Conservation (phyloP, 2,888 invertebrate species). For the Apotomis turbidana region DNA sequence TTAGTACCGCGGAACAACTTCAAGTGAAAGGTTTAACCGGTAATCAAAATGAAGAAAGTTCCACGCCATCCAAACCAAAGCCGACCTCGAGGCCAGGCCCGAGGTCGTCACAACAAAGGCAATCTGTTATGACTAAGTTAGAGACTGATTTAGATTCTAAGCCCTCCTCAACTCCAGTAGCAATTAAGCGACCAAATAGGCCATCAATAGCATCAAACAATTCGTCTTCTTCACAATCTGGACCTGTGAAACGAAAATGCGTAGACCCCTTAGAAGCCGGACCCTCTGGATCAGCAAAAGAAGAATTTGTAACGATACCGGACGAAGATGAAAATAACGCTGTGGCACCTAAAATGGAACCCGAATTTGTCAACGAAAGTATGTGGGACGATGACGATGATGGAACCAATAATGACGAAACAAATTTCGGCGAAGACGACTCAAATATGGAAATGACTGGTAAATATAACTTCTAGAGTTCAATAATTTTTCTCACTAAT, state of each 20-base stretch:
- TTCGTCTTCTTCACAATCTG: constrained; percentile 84
- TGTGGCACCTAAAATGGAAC: constrained; percentile 87
- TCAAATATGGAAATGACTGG: constrained; percentile 86
- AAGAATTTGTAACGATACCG: constrained; percentile 81
- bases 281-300: constrained; percentile 82
- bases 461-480: constrained; percentile 50
- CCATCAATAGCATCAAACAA: constrained; percentile 86
- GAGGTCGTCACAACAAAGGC: constrained; percentile 86
- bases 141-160: constrained; percentile 85
- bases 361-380: constrained; percentile 86
- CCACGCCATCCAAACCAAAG: constrained; percentile 84
- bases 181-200: constrained; percentile 86
- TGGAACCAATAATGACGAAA: constrained; percentile 85
- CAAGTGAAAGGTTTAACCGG: constrained; percentile 89
- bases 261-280: constrained; percentile 86
- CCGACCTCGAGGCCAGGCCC: constrained; percentile 85
- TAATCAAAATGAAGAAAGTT: constrained; percentile 85
- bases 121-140: constrained; percentile 85
- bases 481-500: neutral
- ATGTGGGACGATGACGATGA: constrained; percentile 85
- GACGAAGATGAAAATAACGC: constrained; percentile 82
- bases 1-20: constrained; percentile 88
- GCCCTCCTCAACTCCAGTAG: constrained; percentile 85
- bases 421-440: constrained; percentile 86
- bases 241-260: constrained; percentile 83